Evolutionary conservation across 2,113 vertebrate species (phyloP), one percentile per base, ranked within the genome.

Genomic region (Alces alces): DNA sequence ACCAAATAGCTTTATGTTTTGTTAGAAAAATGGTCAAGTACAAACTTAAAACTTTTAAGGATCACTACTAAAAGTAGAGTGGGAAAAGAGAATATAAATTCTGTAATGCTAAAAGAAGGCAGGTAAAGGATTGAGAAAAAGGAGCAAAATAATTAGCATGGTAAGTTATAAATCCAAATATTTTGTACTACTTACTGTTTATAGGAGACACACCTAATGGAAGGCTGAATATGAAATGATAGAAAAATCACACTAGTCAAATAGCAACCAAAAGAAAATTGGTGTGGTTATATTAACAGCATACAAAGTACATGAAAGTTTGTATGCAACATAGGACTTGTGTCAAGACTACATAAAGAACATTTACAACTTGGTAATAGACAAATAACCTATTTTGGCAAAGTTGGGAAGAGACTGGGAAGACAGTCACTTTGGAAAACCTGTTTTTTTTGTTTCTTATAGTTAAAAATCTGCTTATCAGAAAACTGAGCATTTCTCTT

Each of bases 221-320:
- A 86, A 97, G 16, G 58, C 45, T 90, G 52, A 82, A 92, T 10
- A 11, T 92, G 43, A 92, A 87, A 64, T 86, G 70, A 47, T 95
- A 76, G 19, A 73, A 86, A 83, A 94, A 43, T 76, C 19, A 45
- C 60, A 95, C 55, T 87, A 27, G 4, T 84, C 64, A 87, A 36
- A 83, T 45, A 93, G 9, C 50, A 90, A 66, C 47, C 60, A 93
- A 66, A 90, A 95, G 57, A 96, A 93, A 97, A 66, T 97, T 54
- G 17, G 3, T 86, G 7, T 92, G 43, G 36, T 89, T 91, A 17
- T 86, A 33, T 91, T 89, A 93, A 66, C 47, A 84, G 60, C 19
- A 86, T 64, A 79, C 27, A 47, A 36, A 73, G 80, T 7, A 89
- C 23, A 50, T 82, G 54, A 89, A 64, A 76, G 36, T 92, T 86